Conservation (phyloP, 2,888 invertebrate genomes). For the Achlya flavicornis region DNA sequence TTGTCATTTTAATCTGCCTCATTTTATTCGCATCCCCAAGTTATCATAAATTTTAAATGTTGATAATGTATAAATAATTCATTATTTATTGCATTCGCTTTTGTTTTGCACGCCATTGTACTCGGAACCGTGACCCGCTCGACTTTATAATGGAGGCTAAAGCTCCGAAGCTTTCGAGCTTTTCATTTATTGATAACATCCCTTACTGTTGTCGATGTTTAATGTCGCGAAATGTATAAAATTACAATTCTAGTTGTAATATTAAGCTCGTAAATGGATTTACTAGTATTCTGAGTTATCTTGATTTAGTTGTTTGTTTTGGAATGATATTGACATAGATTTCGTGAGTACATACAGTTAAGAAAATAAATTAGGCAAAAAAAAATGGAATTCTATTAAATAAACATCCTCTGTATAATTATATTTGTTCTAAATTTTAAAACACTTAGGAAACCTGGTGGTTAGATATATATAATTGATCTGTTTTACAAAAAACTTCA, state of each 20-base stretch:
- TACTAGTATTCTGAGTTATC: neutral
- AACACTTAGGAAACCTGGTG: too few relatives aligned
- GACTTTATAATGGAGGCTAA: slow-evolving; percentile 4
- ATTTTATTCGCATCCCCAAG: neutral
- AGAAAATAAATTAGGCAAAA: neutral
- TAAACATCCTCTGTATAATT: too few relatives aligned
- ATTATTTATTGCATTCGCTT: neutral
- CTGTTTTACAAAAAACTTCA: too few relatives aligned
- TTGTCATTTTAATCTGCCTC: too few relatives aligned
- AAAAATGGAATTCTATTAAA: neutral
- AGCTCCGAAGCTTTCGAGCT: slow-evolving; percentile 1
- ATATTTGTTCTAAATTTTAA: too few relatives aligned
- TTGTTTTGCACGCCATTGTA: slow-evolving; percentile 3
- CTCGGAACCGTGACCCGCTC: neutral
- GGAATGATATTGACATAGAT: neutral
- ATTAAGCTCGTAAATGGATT: neutral
- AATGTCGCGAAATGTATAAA: slow-evolving; percentile 1
- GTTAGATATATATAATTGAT: too few relatives aligned
- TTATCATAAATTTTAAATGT: neutral
- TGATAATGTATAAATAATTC: neutral
- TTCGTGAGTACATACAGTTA: neutral
- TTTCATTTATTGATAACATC: slow-evolving; percentile 7
- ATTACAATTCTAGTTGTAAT: neutral
- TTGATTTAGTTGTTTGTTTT: neutral
- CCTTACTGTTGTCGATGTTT: slow-evolving; percentile 1